A percentile compares a stretch with the other conserved stretches of the same genome.
phyloP scores from a whole-genome alignment of 2,113 vertebrate genomes.

The Tragelaphus scriptus region DNA sequence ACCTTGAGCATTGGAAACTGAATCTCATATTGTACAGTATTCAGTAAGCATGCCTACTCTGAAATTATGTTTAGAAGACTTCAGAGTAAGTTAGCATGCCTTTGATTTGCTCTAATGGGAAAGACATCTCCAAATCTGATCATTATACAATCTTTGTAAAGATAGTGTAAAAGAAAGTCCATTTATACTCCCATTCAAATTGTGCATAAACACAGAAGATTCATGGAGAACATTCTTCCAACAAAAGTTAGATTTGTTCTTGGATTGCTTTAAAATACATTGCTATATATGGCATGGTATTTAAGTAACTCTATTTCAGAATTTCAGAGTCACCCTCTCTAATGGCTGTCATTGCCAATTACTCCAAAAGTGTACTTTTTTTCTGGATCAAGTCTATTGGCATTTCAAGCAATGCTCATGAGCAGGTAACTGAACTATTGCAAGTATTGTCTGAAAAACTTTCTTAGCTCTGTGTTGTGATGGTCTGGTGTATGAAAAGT shows the following conservation, averaged over 20 bases:
- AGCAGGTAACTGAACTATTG: not conserved
- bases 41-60: not conserved
- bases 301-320: not conserved
- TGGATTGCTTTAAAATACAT: not conserved
- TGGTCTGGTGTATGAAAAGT: not conserved
- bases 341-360: not conserved
- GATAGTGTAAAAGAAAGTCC: not conserved
- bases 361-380: not conserved
- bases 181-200: not conserved
- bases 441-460: slow-evolving; percentile 29
- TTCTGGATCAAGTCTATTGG: not conserved
- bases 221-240: not conserved
- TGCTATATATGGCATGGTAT: not conserved
- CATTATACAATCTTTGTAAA: not conserved
- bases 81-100: not conserved
- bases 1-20: not conserved
- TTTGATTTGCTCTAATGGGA: not conserved
- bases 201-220: not conserved
- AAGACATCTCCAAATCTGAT: not conserved
- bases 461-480: not conserved
- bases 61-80: not conserved
- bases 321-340: not conserved
- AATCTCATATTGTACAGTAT: not conserved
- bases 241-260: not conserved
- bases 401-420: not conserved